phyloP scores from a whole-genome alignment of 2,113 vertebrate species.

The Rattus rattus region DNA sequence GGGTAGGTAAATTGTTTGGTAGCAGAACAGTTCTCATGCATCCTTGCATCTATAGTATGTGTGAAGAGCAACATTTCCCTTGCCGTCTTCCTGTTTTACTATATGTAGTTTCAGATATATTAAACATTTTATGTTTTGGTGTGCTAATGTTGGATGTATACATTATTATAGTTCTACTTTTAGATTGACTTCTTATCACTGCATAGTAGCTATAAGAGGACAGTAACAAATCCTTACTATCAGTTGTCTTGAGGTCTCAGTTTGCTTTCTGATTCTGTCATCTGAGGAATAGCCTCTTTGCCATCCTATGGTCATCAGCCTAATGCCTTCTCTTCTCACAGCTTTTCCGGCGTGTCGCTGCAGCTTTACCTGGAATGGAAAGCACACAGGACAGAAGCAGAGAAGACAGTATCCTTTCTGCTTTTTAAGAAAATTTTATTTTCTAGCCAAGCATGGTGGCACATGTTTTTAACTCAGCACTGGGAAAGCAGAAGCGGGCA shows the following conservation, averaged over 20 bases:
- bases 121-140: not conserved
- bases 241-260: not conserved
- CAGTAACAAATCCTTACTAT: not conserved
- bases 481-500: not conserved
- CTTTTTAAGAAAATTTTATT: not conserved
- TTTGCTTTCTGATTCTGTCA: conserved; percentile 17
- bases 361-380: conserved; percentile 99
- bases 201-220: not conserved
- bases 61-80: not conserved
- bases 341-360: conserved; percentile 99
- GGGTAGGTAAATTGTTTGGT: not conserved
- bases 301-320: not conserved
- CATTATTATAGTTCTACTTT: not conserved
- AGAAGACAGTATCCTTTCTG: conserved; percentile 99
- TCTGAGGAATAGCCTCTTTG: conserved; percentile 30
- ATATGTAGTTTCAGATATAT: not conserved
- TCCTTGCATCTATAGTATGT: not conserved
- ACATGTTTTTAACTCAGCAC: not conserved
- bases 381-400: conserved; percentile 98
- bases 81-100: not conserved
- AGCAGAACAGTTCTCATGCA: not conserved
- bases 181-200: not conserved
- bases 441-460: not conserved
- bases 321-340: conserved; percentile 77
- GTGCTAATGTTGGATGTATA: not conserved